Conservation (phyloP, 37 sponge, comb jelly and placozoan species). For the Geodia barretti region DNA sequence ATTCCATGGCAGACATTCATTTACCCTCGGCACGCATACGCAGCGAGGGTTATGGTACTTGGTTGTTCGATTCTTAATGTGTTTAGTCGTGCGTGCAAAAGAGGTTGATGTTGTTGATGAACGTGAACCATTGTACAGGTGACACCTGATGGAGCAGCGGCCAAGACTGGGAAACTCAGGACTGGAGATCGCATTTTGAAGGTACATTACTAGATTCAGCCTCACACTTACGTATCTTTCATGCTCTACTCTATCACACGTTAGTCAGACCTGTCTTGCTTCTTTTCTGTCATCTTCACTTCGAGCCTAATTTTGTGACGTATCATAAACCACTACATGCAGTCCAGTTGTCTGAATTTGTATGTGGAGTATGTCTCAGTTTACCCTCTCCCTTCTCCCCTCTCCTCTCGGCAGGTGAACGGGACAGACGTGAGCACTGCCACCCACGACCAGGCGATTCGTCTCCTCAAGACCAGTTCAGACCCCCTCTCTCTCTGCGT, state of each 20-base stretch:
- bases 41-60: too few species aligned
- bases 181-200: conserved; percentile 56
- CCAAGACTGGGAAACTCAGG: conserved; percentile 21
- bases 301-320: neutral
- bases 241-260: neutral
- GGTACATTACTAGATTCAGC: neutral
- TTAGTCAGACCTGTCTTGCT: neutral
- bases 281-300: neutral
- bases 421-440: conserved; percentile 38
- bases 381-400: too few species aligned
- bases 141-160: conserved; percentile 52
- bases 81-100: too few species aligned
- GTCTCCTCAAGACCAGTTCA: conserved; percentile 25
- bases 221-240: neutral
- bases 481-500: conserved; percentile 65
- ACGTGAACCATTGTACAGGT: too few species aligned
- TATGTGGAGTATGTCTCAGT: too few species aligned
- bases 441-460: conserved; percentile 66
- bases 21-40: too few species aligned
- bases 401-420: conserved; percentile 57
- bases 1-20: too few species aligned
- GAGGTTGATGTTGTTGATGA: too few species aligned
- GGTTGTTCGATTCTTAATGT: too few species aligned
- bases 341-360: too few species aligned
- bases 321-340: too few species aligned